Base-by-base conservation (phyloP, 2,888 invertebrate species). In the Halocaridina rubra region DNA sequence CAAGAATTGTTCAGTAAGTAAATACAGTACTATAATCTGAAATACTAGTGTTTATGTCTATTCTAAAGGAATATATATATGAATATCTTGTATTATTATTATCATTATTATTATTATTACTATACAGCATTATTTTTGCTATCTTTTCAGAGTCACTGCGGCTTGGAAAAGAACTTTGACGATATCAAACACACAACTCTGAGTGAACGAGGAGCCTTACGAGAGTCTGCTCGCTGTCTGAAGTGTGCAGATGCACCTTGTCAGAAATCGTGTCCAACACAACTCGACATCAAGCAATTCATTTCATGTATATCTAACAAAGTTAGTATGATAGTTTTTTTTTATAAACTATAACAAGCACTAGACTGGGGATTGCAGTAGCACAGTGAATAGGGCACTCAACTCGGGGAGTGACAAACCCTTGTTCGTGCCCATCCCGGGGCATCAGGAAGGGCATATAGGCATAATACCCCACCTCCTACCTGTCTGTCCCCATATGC, bases 191-290 rank as follows among this genome's bases (percentile, higher is more conserved):
- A 97, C 90, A 99, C 98, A 0, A 99, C 99, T 0, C 90, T 99
- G 67, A 98, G 98, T 80, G 99, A 99, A 91, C 93, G 99, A 19
- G 98, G 96, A 0, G 99, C 99, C 0, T 91, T 99, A 46, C 94
- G 93, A 88, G 98, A 98, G 91, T 96, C 98, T 0, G 94, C 95
- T 0, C 92, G 97, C 74, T 97, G 97, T 89, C 92, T 97, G 24
- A 97, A 97, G 91, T 97, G 97, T 90, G 97, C 96, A 0, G 98
- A 99, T 91, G 98, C 98, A 0, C 98, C 98, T 0, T 99, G 99
- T 90, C 99, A 99, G 92, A 99, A 99, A 91, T 97, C 98, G 0
- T 99, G 99, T 89, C 99, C 99, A 0, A 99, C 99, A 0, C 98
- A 99, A 91, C 92, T 99, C 85, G 99, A 99, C 90, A 94, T 99